These are phyloP conservation scores for Fissipunctia ypsillon DNA, from an alignment of 2,888 invertebrate genomes.

Conservation along the genomic window DNA sequence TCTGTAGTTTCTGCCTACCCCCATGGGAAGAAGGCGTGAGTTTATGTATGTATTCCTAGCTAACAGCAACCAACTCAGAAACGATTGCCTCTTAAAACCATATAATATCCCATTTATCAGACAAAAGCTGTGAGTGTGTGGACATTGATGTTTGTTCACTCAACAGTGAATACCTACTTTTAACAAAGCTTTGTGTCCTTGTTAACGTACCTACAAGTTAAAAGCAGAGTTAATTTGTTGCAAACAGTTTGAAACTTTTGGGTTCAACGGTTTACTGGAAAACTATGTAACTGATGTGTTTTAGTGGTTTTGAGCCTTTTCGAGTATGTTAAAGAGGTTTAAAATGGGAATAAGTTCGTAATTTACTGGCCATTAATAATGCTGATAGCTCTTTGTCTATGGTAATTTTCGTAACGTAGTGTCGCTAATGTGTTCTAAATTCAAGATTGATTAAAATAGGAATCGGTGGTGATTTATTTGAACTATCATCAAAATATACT, in stretches of 20 bases:
- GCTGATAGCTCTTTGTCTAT: not conserved
- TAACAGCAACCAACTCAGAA: not conserved
- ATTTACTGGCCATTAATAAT: constrained; percentile 18
- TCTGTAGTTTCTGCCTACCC: too few relatives aligned
- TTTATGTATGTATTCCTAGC: too few relatives aligned
- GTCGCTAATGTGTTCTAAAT: not conserved
- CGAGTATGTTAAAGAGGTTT: constrained; percentile 12
- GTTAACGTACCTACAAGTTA: not conserved
- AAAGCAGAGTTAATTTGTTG: constrained; percentile 27
- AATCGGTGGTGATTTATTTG: too few relatives aligned
- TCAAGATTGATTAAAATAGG: not conserved
- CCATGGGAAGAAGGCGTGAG: too few relatives aligned
- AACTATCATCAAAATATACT: not conserved
- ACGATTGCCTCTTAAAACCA: not conserved
- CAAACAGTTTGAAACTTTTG: constrained; percentile 39
- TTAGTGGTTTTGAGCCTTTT: constrained; percentile 26
- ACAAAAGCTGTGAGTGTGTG: not conserved
- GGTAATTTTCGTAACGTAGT: not conserved
- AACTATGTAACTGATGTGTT: constrained; percentile 41
- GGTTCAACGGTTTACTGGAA: constrained; percentile 14
- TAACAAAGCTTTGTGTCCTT: not conserved
- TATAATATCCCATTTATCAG: not conserved
- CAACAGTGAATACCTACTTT: not conserved
- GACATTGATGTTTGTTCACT: not conserved
- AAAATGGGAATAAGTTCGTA: constrained; percentile 13